Evolutionary conservation across 2,797 vertebrate genomes (phyloP), one percentile per base, ranked within the genome.

Genomic region (Numenius phaeopus): DNA sequence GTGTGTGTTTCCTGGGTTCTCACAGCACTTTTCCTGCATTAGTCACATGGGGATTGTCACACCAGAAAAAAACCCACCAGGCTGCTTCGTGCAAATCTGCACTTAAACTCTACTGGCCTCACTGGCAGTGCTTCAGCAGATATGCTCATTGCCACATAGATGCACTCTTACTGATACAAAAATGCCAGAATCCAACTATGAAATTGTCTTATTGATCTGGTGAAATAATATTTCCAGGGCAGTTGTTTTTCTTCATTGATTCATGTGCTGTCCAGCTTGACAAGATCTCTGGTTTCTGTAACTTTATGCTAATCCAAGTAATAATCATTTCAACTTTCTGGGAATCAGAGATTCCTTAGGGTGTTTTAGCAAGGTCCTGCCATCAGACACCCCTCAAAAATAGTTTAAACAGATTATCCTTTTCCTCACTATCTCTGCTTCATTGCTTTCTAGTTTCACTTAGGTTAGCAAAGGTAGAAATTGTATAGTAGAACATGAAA

Each of bases 61-160:
- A 12, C 3, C 58, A 61, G 32, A 9, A 30, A 23, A n/a, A 57
- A 52, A 12, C 2, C 6, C 29, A 62, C 21, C n/a, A 54, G 30
- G 16, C 26, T 82, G 11, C 24, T 54, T 37, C 24, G 4, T 73
- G 79, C 24, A 50, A 50, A 46, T 62, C 21, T 79, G 27, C 12
- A 9, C 9, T 79, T 52, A 10, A 49, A 9, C 32, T n/a, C 7
- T 42, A 10, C 32, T 64, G 62, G 26, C 40, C 30, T 65, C 61
- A 7, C 10, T 2, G 7, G 27, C 34, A 78, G 44, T 10, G 1
- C 49, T 73, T 44, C 34, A 80, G 59, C 71, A 66, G 24, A 29
- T 37, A 11, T 61, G 18, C 34, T 50, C 22, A 14, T 37, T 11
- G 4, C 0, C 0, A 0, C 8, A 7, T 3, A 29, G 61, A 5